phyloP scores from a whole-genome alignment of 2,888 invertebrate genomes.

The Eupithecia vulgata region DNA sequence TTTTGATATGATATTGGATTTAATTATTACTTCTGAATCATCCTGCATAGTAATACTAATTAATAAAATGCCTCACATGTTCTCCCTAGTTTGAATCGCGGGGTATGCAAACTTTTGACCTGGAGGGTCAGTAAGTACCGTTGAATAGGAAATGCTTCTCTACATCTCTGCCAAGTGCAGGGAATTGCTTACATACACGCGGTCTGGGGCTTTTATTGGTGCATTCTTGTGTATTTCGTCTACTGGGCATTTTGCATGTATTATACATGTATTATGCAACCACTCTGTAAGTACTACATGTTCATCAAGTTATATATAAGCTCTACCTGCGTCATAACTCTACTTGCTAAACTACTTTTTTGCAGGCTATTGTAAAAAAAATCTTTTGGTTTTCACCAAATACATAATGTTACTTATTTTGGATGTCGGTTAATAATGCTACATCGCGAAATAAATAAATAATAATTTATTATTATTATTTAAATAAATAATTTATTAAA shows the following conservation, averaged over 20 bases:
- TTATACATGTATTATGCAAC: too few relatives aligned
- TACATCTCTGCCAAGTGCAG: conserved; percentile 16
- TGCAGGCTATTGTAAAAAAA: not conserved
- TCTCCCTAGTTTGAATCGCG: conserved; percentile 23
- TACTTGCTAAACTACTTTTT: not conserved
- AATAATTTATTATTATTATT: too few relatives aligned
- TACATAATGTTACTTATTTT: not conserved
- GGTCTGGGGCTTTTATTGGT: not conserved
- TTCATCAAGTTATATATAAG: not conserved
- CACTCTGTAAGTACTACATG: not conserved
- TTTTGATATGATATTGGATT: too few relatives aligned
- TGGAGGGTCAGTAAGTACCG: conserved; percentile 33
- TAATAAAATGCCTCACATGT: conserved; percentile 36
- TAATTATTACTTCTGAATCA: not conserved
- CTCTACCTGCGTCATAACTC: not conserved
- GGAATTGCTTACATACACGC: conserved; percentile 10
- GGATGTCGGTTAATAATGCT: conserved; percentile 1
- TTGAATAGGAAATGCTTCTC: conserved; percentile 32
- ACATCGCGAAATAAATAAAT: conserved; percentile 33
- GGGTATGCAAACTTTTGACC: conserved; percentile 36
- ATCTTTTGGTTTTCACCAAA: too few relatives aligned
- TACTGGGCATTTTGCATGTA: not conserved
- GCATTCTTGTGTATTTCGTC: not conserved
- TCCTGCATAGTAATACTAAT: conserved; percentile 25
- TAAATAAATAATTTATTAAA: too few relatives aligned